These are phyloP conservation scores for Chloroclysta siterata DNA, from an alignment of 2,888 invertebrate genomes.

Conservation along the genomic window DNA sequence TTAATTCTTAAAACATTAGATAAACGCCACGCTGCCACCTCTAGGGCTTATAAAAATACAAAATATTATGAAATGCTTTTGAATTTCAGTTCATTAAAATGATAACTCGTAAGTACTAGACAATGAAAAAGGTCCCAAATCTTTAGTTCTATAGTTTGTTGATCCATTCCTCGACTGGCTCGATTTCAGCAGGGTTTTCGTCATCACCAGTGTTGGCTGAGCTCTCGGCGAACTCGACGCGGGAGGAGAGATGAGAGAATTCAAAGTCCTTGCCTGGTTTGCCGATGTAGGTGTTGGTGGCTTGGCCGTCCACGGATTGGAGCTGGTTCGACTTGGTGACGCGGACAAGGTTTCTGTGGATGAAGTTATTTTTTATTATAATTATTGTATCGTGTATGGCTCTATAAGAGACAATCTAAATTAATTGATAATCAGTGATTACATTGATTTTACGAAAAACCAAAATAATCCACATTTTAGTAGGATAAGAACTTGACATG, in stretches of 20 bases:
- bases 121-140: neutral
- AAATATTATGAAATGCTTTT: neutral
- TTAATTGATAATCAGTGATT: no score
- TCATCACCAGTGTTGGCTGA: slow-evolving; percentile 84
- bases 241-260: slow-evolving; percentile 89
- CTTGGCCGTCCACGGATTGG: slow-evolving; percentile 88
- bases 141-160: slow-evolving; percentile 74
- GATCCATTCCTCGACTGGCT: slow-evolving; percentile 90
- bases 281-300: slow-evolving; percentile 89
- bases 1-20: no score
- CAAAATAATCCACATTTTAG: no score
- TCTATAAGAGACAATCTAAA: no score
- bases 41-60: neutral
- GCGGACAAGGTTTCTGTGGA: slow-evolving; percentile 92
- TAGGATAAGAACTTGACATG: no score
- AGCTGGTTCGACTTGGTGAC: slow-evolving; percentile 93
- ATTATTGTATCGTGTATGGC: no score
- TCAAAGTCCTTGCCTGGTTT: slow-evolving; percentile 92
- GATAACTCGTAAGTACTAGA: neutral
- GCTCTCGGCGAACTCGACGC: slow-evolving; percentile 89
- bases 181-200: slow-evolving; percentile 86
- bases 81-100: neutral
- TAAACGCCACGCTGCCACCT: no score
- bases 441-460: no score
- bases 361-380: no score